A percentile compares a stretch with the other conserved stretches of the same genome.
These are phyloP conservation scores for Aphrocallistes beatrix DNA, from an alignment of 37 sponge, comb jelly and placozoan genomes.

Conservation along the genomic window DNA sequence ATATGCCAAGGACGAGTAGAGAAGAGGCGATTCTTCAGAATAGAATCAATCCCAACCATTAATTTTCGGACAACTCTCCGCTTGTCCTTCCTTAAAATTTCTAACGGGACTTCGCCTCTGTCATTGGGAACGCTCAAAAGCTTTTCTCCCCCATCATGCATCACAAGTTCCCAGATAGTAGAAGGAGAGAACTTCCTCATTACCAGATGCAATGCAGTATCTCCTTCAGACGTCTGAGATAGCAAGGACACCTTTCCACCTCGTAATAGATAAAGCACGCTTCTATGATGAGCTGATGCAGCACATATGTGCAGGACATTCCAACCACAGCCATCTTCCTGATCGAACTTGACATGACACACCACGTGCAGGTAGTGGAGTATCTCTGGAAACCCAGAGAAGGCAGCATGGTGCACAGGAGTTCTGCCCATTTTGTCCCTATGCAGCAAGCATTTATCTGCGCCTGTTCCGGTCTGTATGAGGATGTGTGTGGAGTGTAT, in stretches of 20 bases:
- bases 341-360: not conserved
- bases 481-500: not conserved
- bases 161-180: not conserved
- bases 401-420: not conserved
- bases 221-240: not conserved
- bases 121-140: not conserved
- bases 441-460: not conserved
- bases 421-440: slow-evolving; percentile 12
- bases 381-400: not conserved
- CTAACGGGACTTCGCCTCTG: not conserved
- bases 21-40: not conserved
- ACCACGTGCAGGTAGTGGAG: not conserved
- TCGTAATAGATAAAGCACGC: not conserved
- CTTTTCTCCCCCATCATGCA: not conserved
- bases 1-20: not conserved
- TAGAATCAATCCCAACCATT: not conserved
- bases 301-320: slow-evolving; percentile 5
- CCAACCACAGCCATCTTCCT: not conserved
- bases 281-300: not conserved
- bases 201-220: slow-evolving; percentile 6
- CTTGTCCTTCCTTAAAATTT: not conserved
- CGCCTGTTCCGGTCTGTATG: not conserved
- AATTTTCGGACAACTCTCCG: not conserved
- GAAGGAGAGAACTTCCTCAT: not conserved
- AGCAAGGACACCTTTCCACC: not conserved